Evolutionary conservation across 2,888 invertebrate species (phyloP), one percentile per base, ranked within the genome.

Genomic region (Sipha maydis): DNA sequence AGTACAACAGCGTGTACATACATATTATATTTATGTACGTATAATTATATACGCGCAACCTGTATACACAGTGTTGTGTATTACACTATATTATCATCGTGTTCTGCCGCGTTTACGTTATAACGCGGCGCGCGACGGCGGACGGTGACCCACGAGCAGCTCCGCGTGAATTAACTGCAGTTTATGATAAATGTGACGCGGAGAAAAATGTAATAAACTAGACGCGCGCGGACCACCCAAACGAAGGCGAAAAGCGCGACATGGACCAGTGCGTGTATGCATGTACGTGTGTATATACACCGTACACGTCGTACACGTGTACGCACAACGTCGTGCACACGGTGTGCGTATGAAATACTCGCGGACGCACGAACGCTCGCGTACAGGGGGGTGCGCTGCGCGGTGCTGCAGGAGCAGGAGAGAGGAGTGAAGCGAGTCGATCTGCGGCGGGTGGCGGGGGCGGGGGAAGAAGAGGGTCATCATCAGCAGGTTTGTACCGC

Each of bases 181-280:
- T n/a, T 34, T 69, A 86, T 86, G 86, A 86, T 86, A 73, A 86
- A 86, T 80, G 86, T 86, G 86, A 86, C 86, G 17, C 28, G 41
- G 79, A 79, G 56, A 76, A 76, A 56, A 80, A 80, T 8, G 71
- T 56, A 78, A 86, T 86, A 86, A 86, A 86, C n/a, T 41, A 38
- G 34, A 34, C 34, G 48, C 41, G 48, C 11, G 48, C 21, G 73
- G 86, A 86, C 86, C 86, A 86, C 86, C 86, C 86, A 75, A 80
- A 86, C 41, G 73, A 56, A 34, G 41, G 73, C 69, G 34, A 78
- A 85, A 86, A 78, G 80, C 56, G 85, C 78, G 71, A 85, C 67
- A 25, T 48, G 48, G 48, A 1, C 48, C 14, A 48, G 48, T n/a
- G 69, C 82, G 80, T 21, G 38, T n/a, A 82, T 38, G 61, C 25